phyloP scores from a whole-genome alignment of 2,888 invertebrate species.

The Pyralis farinalis region DNA sequence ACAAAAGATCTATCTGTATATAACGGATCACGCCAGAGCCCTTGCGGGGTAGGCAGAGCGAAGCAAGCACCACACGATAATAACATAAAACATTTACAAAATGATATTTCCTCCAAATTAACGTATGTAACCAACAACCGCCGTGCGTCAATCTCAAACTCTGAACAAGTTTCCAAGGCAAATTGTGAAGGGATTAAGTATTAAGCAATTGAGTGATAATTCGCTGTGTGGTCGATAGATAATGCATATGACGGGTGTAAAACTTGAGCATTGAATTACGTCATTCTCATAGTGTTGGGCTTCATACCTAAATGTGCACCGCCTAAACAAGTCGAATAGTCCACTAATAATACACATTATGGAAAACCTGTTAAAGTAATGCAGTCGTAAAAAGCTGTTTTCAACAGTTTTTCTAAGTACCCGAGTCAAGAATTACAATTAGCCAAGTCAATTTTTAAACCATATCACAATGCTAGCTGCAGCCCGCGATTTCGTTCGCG shows the following conservation, averaged over 20 bases:
- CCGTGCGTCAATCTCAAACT: constrained; percentile 31
- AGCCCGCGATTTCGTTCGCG: too few species aligned
- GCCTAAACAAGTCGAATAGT: constrained; percentile 9
- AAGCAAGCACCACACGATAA: too few species aligned
- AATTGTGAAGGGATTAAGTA: constrained; percentile 55
- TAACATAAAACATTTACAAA: constrained; percentile 1
- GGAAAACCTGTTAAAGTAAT: background rate
- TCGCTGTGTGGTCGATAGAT: too few species aligned
- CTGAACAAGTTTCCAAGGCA: constrained; percentile 51
- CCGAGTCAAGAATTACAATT: too few species aligned
- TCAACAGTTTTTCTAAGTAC: background rate
- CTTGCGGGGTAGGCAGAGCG: too few species aligned
- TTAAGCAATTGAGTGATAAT: constrained; percentile 33
- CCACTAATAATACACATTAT: constrained; percentile 4
- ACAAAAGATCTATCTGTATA: too few species aligned
- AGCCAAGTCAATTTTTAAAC: too few species aligned
- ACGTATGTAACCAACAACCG: constrained; percentile 1
- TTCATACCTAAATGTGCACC: constrained; percentile 7
- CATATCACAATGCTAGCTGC: too few species aligned
- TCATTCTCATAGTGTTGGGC: constrained; percentile 13
- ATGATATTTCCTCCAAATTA: constrained; percentile 8
- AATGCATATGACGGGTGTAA: constrained; percentile 27
- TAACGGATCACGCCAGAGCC: too few species aligned
- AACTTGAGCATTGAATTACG: constrained; percentile 12
- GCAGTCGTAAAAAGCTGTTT: background rate